Conservation (phyloP, 1,140 invertebrate genomes). For the Paracyclopina nana region DNA sequence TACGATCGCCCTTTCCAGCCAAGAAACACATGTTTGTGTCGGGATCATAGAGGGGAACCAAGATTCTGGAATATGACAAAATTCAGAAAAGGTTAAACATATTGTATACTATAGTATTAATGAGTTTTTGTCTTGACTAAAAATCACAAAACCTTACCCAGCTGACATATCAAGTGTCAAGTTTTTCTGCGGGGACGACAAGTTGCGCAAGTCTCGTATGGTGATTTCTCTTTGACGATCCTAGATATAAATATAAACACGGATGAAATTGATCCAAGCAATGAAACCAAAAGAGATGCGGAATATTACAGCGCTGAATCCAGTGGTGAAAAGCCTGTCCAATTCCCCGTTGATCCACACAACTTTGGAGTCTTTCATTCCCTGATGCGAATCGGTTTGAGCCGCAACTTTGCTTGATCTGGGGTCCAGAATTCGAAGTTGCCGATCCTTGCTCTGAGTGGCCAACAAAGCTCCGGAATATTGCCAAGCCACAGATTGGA, state of each 20-base stretch:
- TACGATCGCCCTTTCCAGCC: constrained; percentile 74
- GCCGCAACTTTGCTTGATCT: constrained; percentile 34
- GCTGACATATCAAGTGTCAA: constrained; percentile 69
- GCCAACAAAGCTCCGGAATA: constrained; percentile 44
- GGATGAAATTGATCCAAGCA: background rate
- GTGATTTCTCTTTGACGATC: constrained; percentile 60
- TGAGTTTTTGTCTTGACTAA: constrained; percentile 11
- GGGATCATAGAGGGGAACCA: constrained; percentile 70
- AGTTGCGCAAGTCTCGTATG: constrained; percentile 62
- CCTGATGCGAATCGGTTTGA: constrained; percentile 52
- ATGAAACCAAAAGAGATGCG: background rate
- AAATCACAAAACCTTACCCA: constrained; percentile 33
- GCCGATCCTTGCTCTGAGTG: constrained; percentile 57
- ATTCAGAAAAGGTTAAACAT: constrained; percentile 12
- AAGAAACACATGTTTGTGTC: constrained; percentile 86
- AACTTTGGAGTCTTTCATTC: constrained; percentile 69
- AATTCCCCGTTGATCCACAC: constrained; percentile 70
- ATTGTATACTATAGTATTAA: too few species aligned
- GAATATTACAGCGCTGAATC: constrained; percentile 32
- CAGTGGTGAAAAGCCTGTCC: constrained; percentile 58
- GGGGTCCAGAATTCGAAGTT: constrained; percentile 57
- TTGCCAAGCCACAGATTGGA: constrained; percentile 65
- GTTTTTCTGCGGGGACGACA: constrained; percentile 51
- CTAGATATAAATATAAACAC: constrained; percentile 22
- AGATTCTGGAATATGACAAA: constrained; percentile 33